Percentiles rank a stretch among this genome's conserved stretches.
These are phyloP conservation scores for Micromussa lordhowensis DNA, from an alignment of 92 coral and sea anemone genomes.

Conservation along the genomic window DNA sequence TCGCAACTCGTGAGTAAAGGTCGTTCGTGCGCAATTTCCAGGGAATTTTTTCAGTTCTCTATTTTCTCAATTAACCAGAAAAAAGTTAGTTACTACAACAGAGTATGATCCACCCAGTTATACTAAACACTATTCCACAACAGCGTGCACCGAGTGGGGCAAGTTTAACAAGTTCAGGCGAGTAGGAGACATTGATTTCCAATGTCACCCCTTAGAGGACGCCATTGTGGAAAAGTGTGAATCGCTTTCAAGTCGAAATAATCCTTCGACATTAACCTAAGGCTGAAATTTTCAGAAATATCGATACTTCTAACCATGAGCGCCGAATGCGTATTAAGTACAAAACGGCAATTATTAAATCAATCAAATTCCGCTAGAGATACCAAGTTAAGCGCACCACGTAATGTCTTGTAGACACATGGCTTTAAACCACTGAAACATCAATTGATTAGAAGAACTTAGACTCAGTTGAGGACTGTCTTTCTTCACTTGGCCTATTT, in stretches of 20 bases:
- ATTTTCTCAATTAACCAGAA: neutral
- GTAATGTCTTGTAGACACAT: slow-evolving; percentile 81
- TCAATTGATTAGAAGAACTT: slow-evolving; percentile 81
- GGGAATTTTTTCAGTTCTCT: too few relatives aligned
- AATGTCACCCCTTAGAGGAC: too few relatives aligned
- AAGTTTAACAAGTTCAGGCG: neutral
- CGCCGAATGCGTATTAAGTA: neutral
- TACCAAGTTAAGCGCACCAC: slow-evolving; percentile 77
- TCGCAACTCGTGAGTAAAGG: too few relatives aligned
- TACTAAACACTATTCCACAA: neutral
- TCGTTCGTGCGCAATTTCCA: too few relatives aligned
- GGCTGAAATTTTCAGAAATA: neutral
- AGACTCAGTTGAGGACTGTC: slow-evolving; percentile 34
- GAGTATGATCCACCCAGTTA: neutral
- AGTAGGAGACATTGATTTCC: neutral
- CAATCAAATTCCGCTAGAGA: neutral
- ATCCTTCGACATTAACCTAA: neutral
- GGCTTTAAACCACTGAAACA: slow-evolving; percentile 91
- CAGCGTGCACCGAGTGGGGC: neutral
- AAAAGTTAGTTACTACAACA: neutral
- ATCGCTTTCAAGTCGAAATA: neutral
- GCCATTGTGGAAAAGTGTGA: neutral
- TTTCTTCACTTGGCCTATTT: slow-evolving; percentile 16
- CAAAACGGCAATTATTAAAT: neutral
- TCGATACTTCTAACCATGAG: neutral